phyloP scores from a whole-genome alignment of 23 tunicate species.

The Halocynthia aurantium region DNA sequence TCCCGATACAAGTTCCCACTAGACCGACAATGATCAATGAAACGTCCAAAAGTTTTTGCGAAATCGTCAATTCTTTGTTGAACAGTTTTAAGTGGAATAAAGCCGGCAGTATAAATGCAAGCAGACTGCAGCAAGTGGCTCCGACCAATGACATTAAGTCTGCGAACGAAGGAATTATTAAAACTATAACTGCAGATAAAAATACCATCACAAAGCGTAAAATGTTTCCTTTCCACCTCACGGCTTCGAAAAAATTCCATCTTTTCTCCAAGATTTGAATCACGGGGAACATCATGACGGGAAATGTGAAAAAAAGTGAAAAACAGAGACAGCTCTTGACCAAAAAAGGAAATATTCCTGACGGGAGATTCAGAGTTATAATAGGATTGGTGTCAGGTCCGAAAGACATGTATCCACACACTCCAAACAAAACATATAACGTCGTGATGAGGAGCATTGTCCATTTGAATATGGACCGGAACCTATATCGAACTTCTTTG shows the following conservation, averaged over 20 bases:
- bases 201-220: constrained; percentile 78
- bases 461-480: constrained; percentile 62
- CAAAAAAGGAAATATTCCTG: constrained; percentile 86
- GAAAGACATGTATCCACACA: constrained; percentile 97
- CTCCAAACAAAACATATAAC: constrained; percentile 89
- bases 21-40: constrained; percentile 49
- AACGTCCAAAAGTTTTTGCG: constrained; percentile 43
- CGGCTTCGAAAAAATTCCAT: constrained; percentile 21
- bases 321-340: constrained; percentile 95
- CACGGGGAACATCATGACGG: constrained; percentile 98
- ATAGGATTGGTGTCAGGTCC: constrained; percentile 91
- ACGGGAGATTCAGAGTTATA: constrained; percentile 92
- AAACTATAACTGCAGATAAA: constrained; percentile 57
- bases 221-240: constrained; percentile 15
- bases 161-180: constrained; percentile 91
- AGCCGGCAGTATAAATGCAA: constrained; percentile 91
- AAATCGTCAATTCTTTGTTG: constrained; percentile 34
- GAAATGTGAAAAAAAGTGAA: constrained; percentile 93
- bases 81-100: constrained; percentile 81
- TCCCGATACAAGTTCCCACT: constrained; percentile 69
- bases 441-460: constrained; percentile 83
- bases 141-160: constrained; percentile 89
- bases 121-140: constrained; percentile 77
- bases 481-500: constrained; percentile 47
- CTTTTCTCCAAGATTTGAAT: constrained; percentile 74